phyloP scores from a whole-genome alignment of 2,888 invertebrate genomes.

The Mythimna lalbum region DNA sequence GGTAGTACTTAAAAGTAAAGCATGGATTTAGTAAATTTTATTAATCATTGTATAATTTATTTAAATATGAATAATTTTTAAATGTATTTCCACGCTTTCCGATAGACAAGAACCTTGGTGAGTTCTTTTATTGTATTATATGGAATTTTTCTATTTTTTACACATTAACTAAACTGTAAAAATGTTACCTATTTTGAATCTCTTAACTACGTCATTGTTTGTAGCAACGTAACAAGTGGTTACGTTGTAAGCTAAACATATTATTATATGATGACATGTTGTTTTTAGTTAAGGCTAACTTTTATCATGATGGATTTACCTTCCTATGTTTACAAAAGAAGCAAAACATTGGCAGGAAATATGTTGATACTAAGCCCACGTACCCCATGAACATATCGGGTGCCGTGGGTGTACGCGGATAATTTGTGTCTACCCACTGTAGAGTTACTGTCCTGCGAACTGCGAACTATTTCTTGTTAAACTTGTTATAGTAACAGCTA shows the following conservation, averaged over 20 bases:
- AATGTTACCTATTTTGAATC: neutral
- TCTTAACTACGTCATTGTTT: neutral
- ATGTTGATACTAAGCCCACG: conserved; percentile 43
- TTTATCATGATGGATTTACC: conserved; percentile 49
- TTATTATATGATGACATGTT: conserved; percentile 9
- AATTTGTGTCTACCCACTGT: conserved; percentile 47
- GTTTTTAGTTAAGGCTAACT: conserved; percentile 19
- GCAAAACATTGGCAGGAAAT: conserved; percentile 33
- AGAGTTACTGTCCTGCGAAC: conserved; percentile 17
- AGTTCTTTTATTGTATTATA: conserved; percentile 73
- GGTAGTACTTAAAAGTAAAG: conserved; percentile 55
- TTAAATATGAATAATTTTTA: conserved; percentile 67
- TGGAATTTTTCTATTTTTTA: conserved; percentile 20
- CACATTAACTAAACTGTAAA: conserved; percentile 19
- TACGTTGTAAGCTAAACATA: conserved; percentile 11
- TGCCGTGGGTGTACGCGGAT: conserved; percentile 45
- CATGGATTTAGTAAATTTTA: conserved; percentile 59
- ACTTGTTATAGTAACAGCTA: conserved; percentile 44
- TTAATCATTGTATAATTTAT: conserved; percentile 39
- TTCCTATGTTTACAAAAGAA: conserved; percentile 34
- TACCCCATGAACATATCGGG: conserved; percentile 32
- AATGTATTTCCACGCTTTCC: conserved; percentile 85
- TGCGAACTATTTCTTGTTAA: conserved; percentile 44
- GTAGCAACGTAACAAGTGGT: conserved; percentile 1
- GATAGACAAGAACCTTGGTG: conserved; percentile 89